Conservation (phyloP, 1,140 invertebrate species). For the Cardiocondyla obscurior region DNA sequence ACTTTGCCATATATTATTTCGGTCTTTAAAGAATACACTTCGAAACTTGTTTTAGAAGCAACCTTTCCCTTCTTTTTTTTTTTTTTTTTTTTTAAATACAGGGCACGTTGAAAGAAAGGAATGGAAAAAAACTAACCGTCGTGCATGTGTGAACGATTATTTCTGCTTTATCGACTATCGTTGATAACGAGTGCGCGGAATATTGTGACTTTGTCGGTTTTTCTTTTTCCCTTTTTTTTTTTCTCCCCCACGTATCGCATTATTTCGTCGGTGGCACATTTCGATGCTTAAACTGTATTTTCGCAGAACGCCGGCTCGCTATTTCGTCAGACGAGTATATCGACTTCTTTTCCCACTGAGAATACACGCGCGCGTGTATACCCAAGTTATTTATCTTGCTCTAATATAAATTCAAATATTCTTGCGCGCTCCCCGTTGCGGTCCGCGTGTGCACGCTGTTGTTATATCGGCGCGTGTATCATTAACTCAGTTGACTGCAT, state of each 20-base stretch:
- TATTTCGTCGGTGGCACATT: conserved; percentile 27
- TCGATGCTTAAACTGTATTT: conserved; percentile 19
- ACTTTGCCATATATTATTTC: background rate
- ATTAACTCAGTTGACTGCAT: background rate
- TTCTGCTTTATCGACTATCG: conserved; percentile 37
- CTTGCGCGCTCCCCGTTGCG: too few species aligned
- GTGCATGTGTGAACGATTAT: background rate
- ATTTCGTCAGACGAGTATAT: background rate
- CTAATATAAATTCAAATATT: conserved; percentile 37
- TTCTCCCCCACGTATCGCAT: background rate
- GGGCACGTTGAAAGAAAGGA: too few species aligned
- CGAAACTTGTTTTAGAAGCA: background rate
- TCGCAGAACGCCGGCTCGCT: background rate
- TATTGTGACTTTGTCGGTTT: conserved; percentile 27
- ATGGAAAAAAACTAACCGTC: too few species aligned
- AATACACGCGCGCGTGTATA: background rate
- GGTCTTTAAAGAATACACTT: background rate
- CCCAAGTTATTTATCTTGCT: conserved; percentile 13
- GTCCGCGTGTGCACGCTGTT: background rate
- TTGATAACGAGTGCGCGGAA: conserved; percentile 26
- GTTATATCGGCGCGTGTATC: background rate
- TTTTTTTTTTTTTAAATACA: too few species aligned
- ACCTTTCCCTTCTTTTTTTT: too few species aligned
- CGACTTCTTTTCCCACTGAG: background rate
- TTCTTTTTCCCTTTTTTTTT: too few species aligned